Evolutionary conservation across 2,797 vertebrate genomes (phyloP), one percentile per base, ranked within the genome.

Genomic region (Rhinatrema bivittatum): DNA sequence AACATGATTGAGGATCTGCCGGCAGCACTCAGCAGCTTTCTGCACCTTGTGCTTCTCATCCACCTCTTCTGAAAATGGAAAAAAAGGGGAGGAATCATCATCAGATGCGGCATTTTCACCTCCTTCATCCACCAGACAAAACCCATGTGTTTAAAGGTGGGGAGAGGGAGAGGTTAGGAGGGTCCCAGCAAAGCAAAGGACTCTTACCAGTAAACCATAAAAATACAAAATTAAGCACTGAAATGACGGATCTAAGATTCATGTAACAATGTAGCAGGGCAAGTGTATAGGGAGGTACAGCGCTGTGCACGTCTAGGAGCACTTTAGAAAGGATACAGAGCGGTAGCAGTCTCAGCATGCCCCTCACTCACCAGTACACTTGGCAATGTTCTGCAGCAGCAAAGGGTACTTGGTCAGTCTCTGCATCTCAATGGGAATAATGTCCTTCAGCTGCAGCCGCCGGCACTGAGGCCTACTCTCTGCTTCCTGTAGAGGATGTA

Each of bases 361-460:
- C n/a, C n/a, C n/a, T n/a, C n/a, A n/a, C 42, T 41, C 30, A 94
- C 91, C 88, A 66, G 92, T 93, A 68, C 68, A 88, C 62, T 94
- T 93, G 30, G 84, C 89, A 3, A 95, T 91, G 58, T 90, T 94
- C 55, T 93, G 88, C 52, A 95, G 79, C 23, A 95, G 79, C 38
- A 95, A 62, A 0, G 92, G 92, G 50, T 95, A 95, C 56, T 96
- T 96, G 53, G 91, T 95, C 18, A 95, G 74, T 11, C 91, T 82
- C 70, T 94, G 92, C 92, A 94, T 96, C 64, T 92, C 91, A 1
- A 74, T 89, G 19, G 92, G 92, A 44, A 96, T 93, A 54, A 96
- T 94, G 65, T 96, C 92, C 65, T 96, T 96, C 36, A 96, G 75
- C 68, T 96, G 92, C 25, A 96, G 77, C 45, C 92, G 82, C 33